phyloP scores from a whole-genome alignment of 1,140 invertebrate genomes.

The Pseudoatta argentina region DNA sequence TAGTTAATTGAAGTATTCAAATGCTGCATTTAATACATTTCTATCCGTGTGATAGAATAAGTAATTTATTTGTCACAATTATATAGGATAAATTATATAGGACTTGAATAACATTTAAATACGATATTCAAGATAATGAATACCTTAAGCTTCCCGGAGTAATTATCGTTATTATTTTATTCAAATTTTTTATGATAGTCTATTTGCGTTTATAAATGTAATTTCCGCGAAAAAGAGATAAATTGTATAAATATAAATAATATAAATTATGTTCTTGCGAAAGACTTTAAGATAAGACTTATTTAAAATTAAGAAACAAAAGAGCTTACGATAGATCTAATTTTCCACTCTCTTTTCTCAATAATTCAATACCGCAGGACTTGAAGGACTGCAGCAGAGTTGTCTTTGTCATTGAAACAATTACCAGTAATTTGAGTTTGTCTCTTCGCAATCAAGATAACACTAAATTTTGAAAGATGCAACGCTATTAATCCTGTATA shows the following conservation, averaged over 20 bases:
- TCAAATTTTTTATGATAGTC: background rate
- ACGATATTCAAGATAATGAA: conserved; percentile 10
- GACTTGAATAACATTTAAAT: conserved; percentile 16
- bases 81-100: background rate
- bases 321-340: background rate
- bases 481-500: background rate
- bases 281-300: background rate
- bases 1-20: conserved; percentile 13
- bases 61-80: conserved; percentile 28
- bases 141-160: background rate
- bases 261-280: background rate
- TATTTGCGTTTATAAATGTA: background rate
- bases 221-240: background rate
- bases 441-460: background rate
- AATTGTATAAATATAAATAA: too few species aligned
- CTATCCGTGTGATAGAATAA: background rate
- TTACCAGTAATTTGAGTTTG: background rate
- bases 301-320: background rate
- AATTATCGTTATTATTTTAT: conserved; percentile 4
- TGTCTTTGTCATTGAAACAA: background rate
- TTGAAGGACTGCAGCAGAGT: background rate
- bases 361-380: background rate
- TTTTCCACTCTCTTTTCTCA: background rate
- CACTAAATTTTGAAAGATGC: background rate
- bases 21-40: background rate